A percentile compares a stretch with the other conserved stretches of the same genome.
Evolutionary conservation across 92 coral and sea anemone species (phyloP).

Genomic region (Heteractis magnifica): DNA sequence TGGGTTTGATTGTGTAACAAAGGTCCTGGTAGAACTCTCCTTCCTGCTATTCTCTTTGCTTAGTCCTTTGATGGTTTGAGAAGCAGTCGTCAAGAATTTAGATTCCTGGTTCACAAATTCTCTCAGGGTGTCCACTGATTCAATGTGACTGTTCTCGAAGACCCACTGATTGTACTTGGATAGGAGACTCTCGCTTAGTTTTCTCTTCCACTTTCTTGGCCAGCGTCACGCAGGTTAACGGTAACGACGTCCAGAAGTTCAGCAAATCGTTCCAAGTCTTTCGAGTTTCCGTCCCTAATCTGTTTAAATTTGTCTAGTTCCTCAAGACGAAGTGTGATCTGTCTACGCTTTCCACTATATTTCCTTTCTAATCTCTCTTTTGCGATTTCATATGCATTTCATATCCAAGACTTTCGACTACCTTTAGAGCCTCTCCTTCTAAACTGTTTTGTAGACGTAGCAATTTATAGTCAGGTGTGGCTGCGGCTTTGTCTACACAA

Average conservation of each 20-base stretch:
- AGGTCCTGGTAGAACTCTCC: too few species aligned
- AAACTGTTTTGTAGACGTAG: conserved; percentile 35
- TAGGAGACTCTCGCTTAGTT: conserved; percentile 44
- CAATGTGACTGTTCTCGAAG: conserved; percentile 35
- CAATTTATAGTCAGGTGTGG: too few species aligned
- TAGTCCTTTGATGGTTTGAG: too few species aligned
- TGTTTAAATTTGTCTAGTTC: conserved; percentile 47
- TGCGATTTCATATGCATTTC: conserved; percentile 52
- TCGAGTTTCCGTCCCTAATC: conserved; percentile 34
- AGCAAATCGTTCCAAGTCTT: conserved; percentile 44
- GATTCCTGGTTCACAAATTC: conserved; percentile 45
- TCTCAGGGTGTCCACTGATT: conserved; percentile 28
- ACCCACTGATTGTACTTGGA: conserved; percentile 51
- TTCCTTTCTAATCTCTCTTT: conserved; percentile 50
- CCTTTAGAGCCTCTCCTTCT: conserved; percentile 57
- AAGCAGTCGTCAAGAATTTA: background rate
- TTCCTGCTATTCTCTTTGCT: too few species aligned
- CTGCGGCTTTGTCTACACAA: too few species aligned
- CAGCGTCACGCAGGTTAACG: conserved; percentile 58
- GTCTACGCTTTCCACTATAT: conserved; percentile 52
- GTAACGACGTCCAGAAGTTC: conserved; percentile 40
- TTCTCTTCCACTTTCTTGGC: conserved; percentile 47
- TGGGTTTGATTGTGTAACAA: background rate
- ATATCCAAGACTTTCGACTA: conserved; percentile 57
- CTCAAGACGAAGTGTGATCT: conserved; percentile 32